Evolutionary conservation across 2,113 vertebrate species (phyloP).

Genomic region (Dascyllus trimaculatus): DNA sequence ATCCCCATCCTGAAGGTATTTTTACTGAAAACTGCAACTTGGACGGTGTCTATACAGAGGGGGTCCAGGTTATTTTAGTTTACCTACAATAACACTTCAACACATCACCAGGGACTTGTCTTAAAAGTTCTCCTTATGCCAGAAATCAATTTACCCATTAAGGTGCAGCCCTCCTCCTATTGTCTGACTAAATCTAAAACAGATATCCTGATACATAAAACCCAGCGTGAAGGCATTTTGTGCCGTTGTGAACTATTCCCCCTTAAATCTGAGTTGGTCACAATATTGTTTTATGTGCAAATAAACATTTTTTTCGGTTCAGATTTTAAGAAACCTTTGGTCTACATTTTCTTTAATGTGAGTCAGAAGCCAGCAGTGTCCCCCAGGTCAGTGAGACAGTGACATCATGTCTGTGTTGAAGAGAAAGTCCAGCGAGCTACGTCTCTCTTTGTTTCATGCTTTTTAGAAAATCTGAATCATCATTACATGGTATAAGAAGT

Average conservation of each 20-base stretch:
- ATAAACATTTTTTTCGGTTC: not conserved
- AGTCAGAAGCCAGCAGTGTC: constrained; percentile 36
- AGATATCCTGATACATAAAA: constrained; percentile 21
- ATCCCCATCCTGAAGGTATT: not conserved
- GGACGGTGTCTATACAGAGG: not conserved
- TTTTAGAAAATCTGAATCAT: constrained; percentile 5
- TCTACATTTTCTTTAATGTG: not conserved
- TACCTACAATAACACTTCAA: constrained; percentile 7
- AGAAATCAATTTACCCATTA: constrained; percentile 19
- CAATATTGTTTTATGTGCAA: constrained; percentile 8
- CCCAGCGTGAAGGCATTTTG: not conserved
- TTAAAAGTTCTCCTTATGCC: constrained; percentile 7
- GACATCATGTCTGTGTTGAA: constrained; percentile 59
- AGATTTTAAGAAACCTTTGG: not conserved
- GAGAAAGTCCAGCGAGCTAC: constrained; percentile 1
- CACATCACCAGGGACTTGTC: not conserved
- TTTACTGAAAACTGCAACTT: constrained; percentile 21
- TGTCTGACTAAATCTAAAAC: constrained; percentile 41
- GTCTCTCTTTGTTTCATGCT: not conserved
- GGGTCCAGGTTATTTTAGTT: not conserved
- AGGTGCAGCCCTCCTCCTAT: not conserved
- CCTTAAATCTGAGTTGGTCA: not conserved
- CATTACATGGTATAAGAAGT: constrained; percentile 7
- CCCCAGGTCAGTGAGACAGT: constrained; percentile 43
- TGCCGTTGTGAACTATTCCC: not conserved